phyloP scores from a whole-genome alignment of 2,797 vertebrate species.

The Channa striata region DNA sequence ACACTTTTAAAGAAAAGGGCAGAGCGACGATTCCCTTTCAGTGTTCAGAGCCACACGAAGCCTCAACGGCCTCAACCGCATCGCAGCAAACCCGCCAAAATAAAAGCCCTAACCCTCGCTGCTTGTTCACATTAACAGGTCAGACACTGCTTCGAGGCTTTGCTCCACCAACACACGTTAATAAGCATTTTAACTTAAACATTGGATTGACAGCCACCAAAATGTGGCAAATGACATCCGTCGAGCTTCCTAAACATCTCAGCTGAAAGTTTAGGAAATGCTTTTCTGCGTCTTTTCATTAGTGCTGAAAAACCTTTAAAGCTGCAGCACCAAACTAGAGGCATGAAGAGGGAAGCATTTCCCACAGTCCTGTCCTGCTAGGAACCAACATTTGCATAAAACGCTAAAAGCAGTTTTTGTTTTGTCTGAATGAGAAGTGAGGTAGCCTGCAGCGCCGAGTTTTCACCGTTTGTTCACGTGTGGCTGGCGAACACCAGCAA shows the following conservation, averaged over 20 bases:
- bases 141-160: constrained; percentile 16
- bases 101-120: constrained; percentile 49
- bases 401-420: constrained; percentile 16
- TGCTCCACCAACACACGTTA: neutral
- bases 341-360: neutral
- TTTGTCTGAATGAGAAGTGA: constrained; percentile 49
- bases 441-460: constrained; percentile 53
- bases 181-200: neutral
- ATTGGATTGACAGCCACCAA: neutral
- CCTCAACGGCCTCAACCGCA: constrained; percentile 54
- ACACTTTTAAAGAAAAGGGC: constrained; percentile 46
- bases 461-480: too few relatives aligned
- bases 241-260: neutral
- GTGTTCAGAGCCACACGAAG: constrained; percentile 51
- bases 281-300: neutral
- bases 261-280: neutral
- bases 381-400: constrained; percentile 28
- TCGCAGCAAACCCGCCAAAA: constrained; percentile 60
- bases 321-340: neutral
- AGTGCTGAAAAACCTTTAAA: constrained; percentile 26
- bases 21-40: constrained; percentile 55
- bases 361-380: constrained; percentile 8
- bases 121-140: constrained; percentile 43
- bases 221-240: neutral
- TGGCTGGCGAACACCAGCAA: constrained; percentile 44